Conservation (phyloP, 2,888 invertebrate genomes). For the Megamerina dolium region DNA sequence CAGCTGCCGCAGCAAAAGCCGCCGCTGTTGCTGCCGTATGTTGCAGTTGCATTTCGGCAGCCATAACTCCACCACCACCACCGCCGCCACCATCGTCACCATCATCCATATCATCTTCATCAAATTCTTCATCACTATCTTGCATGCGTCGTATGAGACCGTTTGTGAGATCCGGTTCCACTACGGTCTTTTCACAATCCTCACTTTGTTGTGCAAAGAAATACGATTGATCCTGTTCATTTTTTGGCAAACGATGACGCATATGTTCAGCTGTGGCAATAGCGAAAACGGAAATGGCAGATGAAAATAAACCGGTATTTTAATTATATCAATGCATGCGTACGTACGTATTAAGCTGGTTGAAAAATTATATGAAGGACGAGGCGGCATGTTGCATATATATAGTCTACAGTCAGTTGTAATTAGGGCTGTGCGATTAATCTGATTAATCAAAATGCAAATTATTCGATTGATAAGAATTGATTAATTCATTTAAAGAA, state of each 20-base stretch:
- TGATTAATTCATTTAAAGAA: too few relatives aligned
- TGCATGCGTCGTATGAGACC: constrained; percentile 44
- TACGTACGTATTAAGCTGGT: too few relatives aligned
- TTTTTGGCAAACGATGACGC: constrained; percentile 46
- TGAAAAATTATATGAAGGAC: too few relatives aligned
- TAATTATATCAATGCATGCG: too few relatives aligned
- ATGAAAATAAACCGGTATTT: too few relatives aligned
- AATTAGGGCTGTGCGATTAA: too few relatives aligned
- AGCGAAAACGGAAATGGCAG: too few relatives aligned
- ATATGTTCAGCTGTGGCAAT: constrained; percentile 44
- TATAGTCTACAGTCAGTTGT: too few relatives aligned
- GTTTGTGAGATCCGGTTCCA: constrained; percentile 47
- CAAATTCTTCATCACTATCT: constrained; percentile 45
- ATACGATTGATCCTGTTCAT: constrained; percentile 40
- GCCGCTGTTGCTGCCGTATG: constrained; percentile 5
- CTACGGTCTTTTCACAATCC: constrained; percentile 44
- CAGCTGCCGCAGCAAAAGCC: background rate
- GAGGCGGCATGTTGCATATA: too few relatives aligned
- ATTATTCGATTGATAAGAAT: too few relatives aligned
- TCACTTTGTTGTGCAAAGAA: constrained; percentile 41
- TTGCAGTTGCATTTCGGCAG: constrained; percentile 14
- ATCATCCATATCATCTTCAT: constrained; percentile 41
- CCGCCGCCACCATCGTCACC: constrained; percentile 37
- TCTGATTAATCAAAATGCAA: too few relatives aligned
- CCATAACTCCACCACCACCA: too few relatives aligned